phyloP scores from a whole-genome alignment of 2,888 invertebrate genomes.

The Encarsia formosa region DNA sequence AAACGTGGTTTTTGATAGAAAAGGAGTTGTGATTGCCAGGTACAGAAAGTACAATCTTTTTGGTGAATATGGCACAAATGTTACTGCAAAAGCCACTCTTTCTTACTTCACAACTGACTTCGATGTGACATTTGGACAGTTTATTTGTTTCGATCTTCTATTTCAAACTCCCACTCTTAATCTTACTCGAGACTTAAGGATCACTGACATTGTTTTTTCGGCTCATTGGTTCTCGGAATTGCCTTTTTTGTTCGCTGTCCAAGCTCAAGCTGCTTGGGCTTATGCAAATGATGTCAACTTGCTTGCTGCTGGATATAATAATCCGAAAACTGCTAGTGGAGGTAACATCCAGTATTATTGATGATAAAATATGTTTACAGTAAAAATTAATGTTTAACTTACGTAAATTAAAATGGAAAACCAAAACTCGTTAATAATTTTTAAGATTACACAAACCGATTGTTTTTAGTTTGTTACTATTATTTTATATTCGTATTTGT shows the following conservation, averaged over 20 bases:
- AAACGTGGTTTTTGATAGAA: constrained; percentile 55
- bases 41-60: constrained; percentile 55
- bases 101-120: constrained; percentile 55
- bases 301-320: constrained; percentile 52
- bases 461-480: neutral
- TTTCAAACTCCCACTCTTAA: constrained; percentile 52
- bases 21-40: constrained; percentile 54
- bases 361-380: neutral
- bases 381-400: neutral
- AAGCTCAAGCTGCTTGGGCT: constrained; percentile 50
- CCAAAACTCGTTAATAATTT: neutral
- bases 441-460: neutral
- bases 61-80: constrained; percentile 48
- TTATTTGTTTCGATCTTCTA: constrained; percentile 58
- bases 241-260: constrained; percentile 53
- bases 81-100: constrained; percentile 40
- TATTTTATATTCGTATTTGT: neutral
- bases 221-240: constrained; percentile 57
- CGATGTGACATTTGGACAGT: constrained; percentile 55
- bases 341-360: constrained; percentile 1
- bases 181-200: constrained; percentile 43
- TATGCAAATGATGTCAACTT: constrained; percentile 52
- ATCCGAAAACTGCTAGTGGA: constrained; percentile 36
- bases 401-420: neutral
- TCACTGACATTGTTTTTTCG: constrained; percentile 54